Base-by-base conservation (phyloP, 2,113 vertebrate genomes). In the Salminus brasiliensis region DNA sequence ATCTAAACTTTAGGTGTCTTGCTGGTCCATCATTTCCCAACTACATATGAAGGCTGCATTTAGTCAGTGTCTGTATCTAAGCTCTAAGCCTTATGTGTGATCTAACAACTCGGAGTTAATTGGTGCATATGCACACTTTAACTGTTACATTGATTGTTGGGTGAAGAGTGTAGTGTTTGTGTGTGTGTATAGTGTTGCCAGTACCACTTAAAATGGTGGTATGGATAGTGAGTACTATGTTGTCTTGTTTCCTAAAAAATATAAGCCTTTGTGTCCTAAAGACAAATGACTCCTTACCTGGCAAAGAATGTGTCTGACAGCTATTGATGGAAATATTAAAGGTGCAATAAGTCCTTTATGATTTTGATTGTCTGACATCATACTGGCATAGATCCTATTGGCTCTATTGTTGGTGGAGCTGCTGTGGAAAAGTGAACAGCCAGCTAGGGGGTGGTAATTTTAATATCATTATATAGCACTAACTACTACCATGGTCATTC, bases 71-170 rank as follows among this genome's bases (percentile, higher is more conserved):
- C 15, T 71, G 34, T 59, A n/a, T 71, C 3, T 55, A 65, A 65
- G 63, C 71, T 71, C 3, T 55, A 66, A 71, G 55, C 76, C 66
- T 62, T 69, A 59, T 43, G 63, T 53, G 43, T 32, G 36, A 52
- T 74, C 36, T n/a, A 32, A 60, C 57, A 27, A 25, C 6, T 36
- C 6, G 25, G 2, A 65, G 27, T 11, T 30, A 6, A 30, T 13
- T 53, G 62, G 29, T 66, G 30, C 43, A 36, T 27, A 36, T 18
- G 29, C 27, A 16, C 15, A 70, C n/a, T 0, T 49, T 29, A 7
- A 18, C 23, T 12, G 34, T 41, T 60, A 62, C 3, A 23, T 16
- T 10, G 5, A 62, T 32, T 29, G n/a, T 0, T 53, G 3, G 16
- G 5, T 53, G 16, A 34, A 27, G 30, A 27, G 0, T 39, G 62